Evolutionary conservation across 2,797 vertebrate genomes (phyloP).

Genomic region (Enteromius trimaculatus): DNA sequence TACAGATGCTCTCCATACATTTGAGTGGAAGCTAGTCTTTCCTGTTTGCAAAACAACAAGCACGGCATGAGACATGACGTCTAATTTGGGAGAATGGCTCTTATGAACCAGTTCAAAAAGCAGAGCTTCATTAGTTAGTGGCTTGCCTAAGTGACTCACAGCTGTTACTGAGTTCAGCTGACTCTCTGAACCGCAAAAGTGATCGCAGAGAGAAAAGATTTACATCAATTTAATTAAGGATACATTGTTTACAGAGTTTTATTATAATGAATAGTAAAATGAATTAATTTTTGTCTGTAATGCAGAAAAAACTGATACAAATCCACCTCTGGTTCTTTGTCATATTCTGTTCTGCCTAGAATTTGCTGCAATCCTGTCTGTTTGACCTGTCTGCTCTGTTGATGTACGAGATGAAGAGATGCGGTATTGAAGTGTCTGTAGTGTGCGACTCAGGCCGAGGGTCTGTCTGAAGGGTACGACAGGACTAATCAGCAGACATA

Average conservation of each 20-base stretch:
- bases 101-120: slow-evolving; percentile 5
- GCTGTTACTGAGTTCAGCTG: neutral
- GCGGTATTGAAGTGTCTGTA: slow-evolving; percentile 27
- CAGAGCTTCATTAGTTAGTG: neutral
- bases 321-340: neutral
- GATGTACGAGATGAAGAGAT: slow-evolving; percentile 40
- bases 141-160: slow-evolving; percentile 3
- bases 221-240: neutral
- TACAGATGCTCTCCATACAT: neutral
- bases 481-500: slow-evolving; percentile 75
- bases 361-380: neutral
- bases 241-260: neutral
- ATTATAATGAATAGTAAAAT: neutral
- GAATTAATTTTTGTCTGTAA: neutral
- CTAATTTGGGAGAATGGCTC: neutral
- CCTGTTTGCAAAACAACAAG: neutral
- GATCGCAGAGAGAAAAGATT: neutral
- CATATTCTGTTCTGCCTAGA: neutral
- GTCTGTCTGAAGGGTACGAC: slow-evolving; percentile 45
- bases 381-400: slow-evolving; percentile 8
- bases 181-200: neutral
- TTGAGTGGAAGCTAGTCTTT: neutral
- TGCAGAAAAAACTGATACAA: neutral
- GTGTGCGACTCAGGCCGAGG: slow-evolving; percentile 3
- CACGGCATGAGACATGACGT: neutral